Base-by-base conservation (phyloP, 2,797 vertebrate species). In the Semaprochilodus insignis region DNA sequence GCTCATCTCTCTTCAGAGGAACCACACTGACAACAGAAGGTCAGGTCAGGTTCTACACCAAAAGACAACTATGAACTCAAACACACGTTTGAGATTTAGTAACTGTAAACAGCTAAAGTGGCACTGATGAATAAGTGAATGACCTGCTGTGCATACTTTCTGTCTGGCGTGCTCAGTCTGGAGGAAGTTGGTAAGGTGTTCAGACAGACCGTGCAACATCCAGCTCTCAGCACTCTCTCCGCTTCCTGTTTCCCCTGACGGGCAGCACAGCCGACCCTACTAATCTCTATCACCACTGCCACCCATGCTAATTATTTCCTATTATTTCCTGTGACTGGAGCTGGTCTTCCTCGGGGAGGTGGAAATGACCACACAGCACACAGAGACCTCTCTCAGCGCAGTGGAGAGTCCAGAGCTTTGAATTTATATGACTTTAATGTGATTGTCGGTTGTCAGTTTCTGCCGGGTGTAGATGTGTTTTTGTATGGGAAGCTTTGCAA, bases 311-410 rank as follows among this genome's bases (percentile, higher is more conserved):
- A 88, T 88, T 65, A 88, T 82, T 89, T 86, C 85, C 89, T 85
- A 87, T 85, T 80, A 83, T 87, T 91, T 91, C 89, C 89, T 89
- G 77, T 84, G 78, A 57, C 72, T 14, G 25, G 62, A 66, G 44
- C 40, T 7, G 51, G 48, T 82, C 82, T 60, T 79, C 74, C 59
- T 76, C 59, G 16, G 23, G 44, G 67, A 81, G 67, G 55, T 48
- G 51, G 11, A 14, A 78, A 40, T 36, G 13, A 55, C 52, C 72
- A 7, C 21, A 74, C 40, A 59, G 23, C 27, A 44, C 65, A 48
- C 11, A 65, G 10, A 60, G 21, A 21, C 7, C 21, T n/a, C 57
- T 10, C 59, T 14, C 5, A 54, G 52, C 16, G 6, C 54, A 57
- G 17, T 57, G 54, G 14, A 1, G 6, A 57, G 5, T 21, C 44